Conservation (phyloP, 2,888 invertebrate genomes). For the Deladenus siricidicola region DNA sequence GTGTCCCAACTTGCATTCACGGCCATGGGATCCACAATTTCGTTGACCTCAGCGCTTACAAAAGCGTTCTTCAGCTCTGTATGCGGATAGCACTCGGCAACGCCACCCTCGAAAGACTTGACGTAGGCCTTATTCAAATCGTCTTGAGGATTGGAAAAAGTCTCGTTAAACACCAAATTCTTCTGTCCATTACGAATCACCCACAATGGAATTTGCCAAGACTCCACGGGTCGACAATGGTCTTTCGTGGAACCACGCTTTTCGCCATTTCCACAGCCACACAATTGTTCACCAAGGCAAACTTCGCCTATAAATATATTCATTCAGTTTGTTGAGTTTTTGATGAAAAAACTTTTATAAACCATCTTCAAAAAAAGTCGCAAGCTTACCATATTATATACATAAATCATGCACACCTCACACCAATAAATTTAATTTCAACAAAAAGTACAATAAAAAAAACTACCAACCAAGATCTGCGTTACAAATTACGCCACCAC, state of each 20-base stretch:
- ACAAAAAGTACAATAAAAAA: no score
- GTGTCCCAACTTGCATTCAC: slow-evolving; percentile 50
- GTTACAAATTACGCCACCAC: slow-evolving; percentile 44
- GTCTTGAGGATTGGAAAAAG: slow-evolving; percentile 42
- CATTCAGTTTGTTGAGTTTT: background rate
- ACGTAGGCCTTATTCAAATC: slow-evolving; percentile 38
- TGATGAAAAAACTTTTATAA: no score
- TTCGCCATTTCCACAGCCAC: slow-evolving; percentile 50
- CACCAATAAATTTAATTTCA: no score
- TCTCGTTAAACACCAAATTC: slow-evolving; percentile 43
- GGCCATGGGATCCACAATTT: slow-evolving; percentile 42
- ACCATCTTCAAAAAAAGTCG: background rate
- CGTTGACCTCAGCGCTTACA: slow-evolving; percentile 48
- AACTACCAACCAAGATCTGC: slow-evolving; percentile 27
- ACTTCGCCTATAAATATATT: slow-evolving; percentile 28
- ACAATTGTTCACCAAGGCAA: slow-evolving; percentile 48
- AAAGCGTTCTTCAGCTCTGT: slow-evolving; percentile 44
- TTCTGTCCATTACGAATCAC: slow-evolving; percentile 42
- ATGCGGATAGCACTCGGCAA: slow-evolving; percentile 49
- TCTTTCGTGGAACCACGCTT: slow-evolving; percentile 35
- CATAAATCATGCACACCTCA: background rate
- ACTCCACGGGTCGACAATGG: slow-evolving; percentile 48
- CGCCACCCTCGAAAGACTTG: slow-evolving; percentile 37
- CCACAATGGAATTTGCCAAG: slow-evolving; percentile 49
- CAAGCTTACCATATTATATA: background rate